Conservation (phyloP, 2,113 vertebrate genomes). For the Telmatochromis sp. region DNA sequence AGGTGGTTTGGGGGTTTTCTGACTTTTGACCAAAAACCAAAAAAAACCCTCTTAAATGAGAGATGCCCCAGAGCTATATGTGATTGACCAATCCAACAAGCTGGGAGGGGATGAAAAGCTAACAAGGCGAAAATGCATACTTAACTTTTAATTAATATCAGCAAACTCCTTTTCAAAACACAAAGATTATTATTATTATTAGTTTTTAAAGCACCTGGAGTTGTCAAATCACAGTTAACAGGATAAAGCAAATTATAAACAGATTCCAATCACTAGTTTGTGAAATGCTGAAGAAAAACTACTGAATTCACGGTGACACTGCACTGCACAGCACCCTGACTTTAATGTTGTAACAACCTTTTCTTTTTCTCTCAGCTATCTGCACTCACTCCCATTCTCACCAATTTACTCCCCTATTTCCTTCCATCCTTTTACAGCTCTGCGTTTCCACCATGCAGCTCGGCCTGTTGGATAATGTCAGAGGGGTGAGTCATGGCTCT, state of each 20-base stretch:
- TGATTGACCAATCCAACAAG: neutral
- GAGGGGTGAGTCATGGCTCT: conserved; percentile 52
- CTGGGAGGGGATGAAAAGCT: neutral
- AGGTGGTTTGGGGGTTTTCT: conserved; percentile 35
- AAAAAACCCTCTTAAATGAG: neutral
- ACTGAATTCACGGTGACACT: neutral
- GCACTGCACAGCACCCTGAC: neutral
- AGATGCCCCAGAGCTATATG: neutral
- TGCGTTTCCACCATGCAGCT: conserved; percentile 17
- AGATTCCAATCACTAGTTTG: neutral
- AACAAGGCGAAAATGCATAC: neutral
- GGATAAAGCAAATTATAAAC: neutral
- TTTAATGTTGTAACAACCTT: neutral
- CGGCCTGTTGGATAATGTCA: conserved; percentile 35
- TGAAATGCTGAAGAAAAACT: neutral
- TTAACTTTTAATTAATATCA: neutral
- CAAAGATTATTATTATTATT: neutral
- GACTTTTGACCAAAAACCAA: neutral
- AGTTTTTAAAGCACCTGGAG: neutral
- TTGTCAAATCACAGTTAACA: neutral
- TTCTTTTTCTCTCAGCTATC: neutral
- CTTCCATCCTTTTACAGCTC: conserved; percentile 10
- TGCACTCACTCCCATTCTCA: neutral
- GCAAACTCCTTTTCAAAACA: neutral
- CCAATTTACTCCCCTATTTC: conserved; percentile 16